Conservation (phyloP, 2,888 invertebrate species). For the Harmothoe impar region DNA sequence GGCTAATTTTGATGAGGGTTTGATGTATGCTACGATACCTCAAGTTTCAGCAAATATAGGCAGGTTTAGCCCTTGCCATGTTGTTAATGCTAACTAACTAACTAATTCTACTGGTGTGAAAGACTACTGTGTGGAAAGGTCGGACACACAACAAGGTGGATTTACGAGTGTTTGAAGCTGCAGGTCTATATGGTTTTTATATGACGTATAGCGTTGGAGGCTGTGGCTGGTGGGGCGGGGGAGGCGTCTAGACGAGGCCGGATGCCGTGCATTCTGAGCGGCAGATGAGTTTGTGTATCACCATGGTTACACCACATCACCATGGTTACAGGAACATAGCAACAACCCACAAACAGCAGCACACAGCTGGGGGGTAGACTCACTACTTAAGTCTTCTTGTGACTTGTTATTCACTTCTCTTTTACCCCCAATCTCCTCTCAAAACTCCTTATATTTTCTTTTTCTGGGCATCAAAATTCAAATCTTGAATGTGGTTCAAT, state of each 20-base stretch:
- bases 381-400: not conserved
- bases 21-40: no score
- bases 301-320: constrained; percentile 33
- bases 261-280: not conserved
- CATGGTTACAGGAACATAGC: not conserved
- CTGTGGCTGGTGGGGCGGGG: not conserved
- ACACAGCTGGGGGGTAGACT: no score
- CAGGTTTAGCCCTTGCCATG: no score
- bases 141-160: not conserved
- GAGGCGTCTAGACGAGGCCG: constrained; percentile 2
- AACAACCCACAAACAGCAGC: no score
- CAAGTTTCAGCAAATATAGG: no score
- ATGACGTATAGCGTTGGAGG: not conserved
- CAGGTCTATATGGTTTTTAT: not conserved
- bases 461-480: not conserved
- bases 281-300: constrained; percentile 13
- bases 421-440: not conserved
- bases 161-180: not conserved
- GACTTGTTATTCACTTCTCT: not conserved
- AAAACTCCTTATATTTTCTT: not conserved
- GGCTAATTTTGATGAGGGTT: no score
- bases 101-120: no score
- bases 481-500: no score
- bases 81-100: no score
- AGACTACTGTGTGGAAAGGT: not conserved